A percentile compares a stretch with the other conserved stretches of the same genome.
Evolutionary conservation across 2,113 vertebrate genomes (phyloP).

Genomic region (Myotis yumanensis): DNA sequence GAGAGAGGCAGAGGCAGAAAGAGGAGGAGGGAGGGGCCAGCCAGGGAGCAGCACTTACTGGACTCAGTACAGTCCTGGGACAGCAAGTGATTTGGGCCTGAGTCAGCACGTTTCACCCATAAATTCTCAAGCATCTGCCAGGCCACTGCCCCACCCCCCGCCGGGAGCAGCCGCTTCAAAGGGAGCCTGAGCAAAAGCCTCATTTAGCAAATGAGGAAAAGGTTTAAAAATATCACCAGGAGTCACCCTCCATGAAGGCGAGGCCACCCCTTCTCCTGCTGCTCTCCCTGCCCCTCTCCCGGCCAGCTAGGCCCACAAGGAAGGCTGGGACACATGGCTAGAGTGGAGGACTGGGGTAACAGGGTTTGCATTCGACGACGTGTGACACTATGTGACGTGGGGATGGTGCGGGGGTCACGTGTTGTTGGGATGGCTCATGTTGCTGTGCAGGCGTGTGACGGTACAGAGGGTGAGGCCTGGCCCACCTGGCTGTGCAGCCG

Average conservation of each 20-base stretch:
- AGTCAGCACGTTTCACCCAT: slow-evolving; percentile 77
- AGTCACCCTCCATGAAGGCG: slow-evolving; percentile 74
- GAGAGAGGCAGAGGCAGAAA: neutral
- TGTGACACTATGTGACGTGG: neutral
- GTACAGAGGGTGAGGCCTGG: neutral
- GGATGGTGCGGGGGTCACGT: neutral
- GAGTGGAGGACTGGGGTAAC: neutral
- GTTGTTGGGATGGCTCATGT: neutral
- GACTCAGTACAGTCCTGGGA: slow-evolving; percentile 77
- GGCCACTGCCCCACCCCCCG: slow-evolving; percentile 70
- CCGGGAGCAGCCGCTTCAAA: slow-evolving; percentile 47
- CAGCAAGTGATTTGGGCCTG: slow-evolving; percentile 77
- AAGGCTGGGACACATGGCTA: neutral
- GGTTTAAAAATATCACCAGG: slow-evolving; percentile 80
- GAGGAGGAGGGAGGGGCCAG: neutral
- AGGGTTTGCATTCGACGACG: neutral
- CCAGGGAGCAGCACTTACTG: slow-evolving; percentile 65
- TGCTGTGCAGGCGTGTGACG: neutral
- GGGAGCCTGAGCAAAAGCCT: slow-evolving; percentile 71
- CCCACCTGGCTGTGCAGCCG: no score
- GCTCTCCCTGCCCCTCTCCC: slow-evolving; percentile 20
- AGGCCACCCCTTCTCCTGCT: slow-evolving; percentile 63
- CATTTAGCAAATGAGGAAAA: slow-evolving; percentile 79
- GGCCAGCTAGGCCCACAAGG: slow-evolving; percentile 4
- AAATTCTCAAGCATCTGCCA: slow-evolving; percentile 82